Evolutionary conservation across 1,140 invertebrate species (phyloP), one percentile per base, ranked within the genome.

Genomic region (Penaeus indicus): DNA sequence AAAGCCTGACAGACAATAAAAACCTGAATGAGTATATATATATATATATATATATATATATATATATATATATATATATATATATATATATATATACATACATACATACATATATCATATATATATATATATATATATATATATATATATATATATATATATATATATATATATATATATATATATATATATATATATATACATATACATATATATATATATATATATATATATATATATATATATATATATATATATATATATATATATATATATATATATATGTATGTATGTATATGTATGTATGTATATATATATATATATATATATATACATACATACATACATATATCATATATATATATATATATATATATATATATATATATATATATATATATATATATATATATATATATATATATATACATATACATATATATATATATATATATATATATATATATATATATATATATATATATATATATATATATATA

Each of bases 1-100:
- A n/a, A n/a, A n/a, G n/a, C n/a, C n/a, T n/a, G n/a, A n/a, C n/a
- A n/a, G n/a, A n/a, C n/a, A n/a, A n/a, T n/a, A n/a, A n/a, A n/a
- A n/a, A n/a, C n/a, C n/a, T 47, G 10, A 5, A 47, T 47, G 10
- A 5, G 10, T 47, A 47, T 47, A 47, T 38, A 54, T 47, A 47
- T 47, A 47, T 47, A 47, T 47, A 47, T 47, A 47, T 47, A 47
- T 47, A 47, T 47, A 80, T 79, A 64, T 80, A 78, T 88, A 67
- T 72, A 47, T 47, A 80, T 54, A 88, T 89, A 62, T 72, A 60
- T 69, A n/a, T 69, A 88, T 78, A 64, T 72, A 69, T 38, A 42
- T 85, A 62, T 5, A 25, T 63, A 64, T 27, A 5, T 27, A 21
- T 54, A 22, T 25, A 64, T 78, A 89, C 27, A 82, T 63, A 47